Percentiles rank a stretch among this genome's conserved stretches.
phyloP scores from a whole-genome alignment of 2,113 vertebrate genomes.

The Cercopithecus mona region DNA sequence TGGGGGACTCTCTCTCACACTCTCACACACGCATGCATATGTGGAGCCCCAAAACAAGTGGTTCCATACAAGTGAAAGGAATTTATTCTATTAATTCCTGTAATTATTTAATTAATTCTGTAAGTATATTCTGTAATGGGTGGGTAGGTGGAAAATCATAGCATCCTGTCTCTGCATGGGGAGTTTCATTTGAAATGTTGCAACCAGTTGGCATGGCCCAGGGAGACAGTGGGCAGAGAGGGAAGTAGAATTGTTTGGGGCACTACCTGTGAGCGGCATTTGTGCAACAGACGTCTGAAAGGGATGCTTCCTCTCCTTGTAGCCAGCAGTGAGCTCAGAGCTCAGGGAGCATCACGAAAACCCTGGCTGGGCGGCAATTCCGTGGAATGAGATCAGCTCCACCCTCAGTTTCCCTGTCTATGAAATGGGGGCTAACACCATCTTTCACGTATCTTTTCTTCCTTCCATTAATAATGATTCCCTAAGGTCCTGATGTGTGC shows the following conservation, averaged over 20 bases:
- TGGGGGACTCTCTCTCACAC: neutral
- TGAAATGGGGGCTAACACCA: neutral
- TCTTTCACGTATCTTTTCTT: neutral
- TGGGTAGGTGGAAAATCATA: neutral
- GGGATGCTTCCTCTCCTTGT: neutral
- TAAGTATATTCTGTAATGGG: conserved; percentile 75
- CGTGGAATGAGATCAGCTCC: neutral
- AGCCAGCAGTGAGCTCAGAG: neutral
- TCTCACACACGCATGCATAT: neutral
- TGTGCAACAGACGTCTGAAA: neutral
- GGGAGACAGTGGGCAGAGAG: neutral
- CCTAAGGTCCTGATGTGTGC: neutral
- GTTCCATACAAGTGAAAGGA: conserved; percentile 62
- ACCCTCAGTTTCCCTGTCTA: neutral
- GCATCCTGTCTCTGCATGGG: neutral
- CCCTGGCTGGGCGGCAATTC: too few relatives aligned
- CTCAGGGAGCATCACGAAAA: fast-evolving
- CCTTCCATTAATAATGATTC: neutral
- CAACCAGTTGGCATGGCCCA: neutral
- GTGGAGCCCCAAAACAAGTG: neutral
- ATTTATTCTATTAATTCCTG: conserved; percentile 79
- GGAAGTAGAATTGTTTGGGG: neutral
- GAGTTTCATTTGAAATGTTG: neutral
- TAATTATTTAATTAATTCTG: conserved; percentile 79
- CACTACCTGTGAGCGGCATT: neutral